Base-by-base conservation (phyloP, 2,113 vertebrate species). In the Rhinolophus ferrumequinum region DNA sequence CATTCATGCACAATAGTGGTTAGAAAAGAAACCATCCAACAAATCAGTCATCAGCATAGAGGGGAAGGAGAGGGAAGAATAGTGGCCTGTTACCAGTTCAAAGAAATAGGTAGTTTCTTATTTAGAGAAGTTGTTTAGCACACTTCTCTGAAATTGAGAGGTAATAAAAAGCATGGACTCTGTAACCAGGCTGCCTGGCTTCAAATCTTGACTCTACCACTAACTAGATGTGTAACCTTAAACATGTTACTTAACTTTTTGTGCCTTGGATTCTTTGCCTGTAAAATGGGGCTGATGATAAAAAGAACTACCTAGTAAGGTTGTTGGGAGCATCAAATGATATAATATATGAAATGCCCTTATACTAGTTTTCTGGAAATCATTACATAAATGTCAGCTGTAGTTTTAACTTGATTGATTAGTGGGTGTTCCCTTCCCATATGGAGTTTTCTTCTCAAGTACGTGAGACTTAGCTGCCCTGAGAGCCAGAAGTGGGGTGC, bases 381-480 rank as follows among this genome's bases (percentile, higher is more conserved):
- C 41, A 15, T 81, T 72, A 44, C 75, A 75, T 52, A 83, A 10
- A 75, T 62, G 47, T 94, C 92, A 91, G 60, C 89, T 93, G 5
- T 81, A 54, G 82, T 91, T 96, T 97, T 91, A 44, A 79, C 90
- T 92, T 33, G 60, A 82, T 82, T 94, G 85, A 50, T 81, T 35
- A 70, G 62, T 91, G 52, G 54, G 69, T 70, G 41, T 66, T 56
- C 18, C 62, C 52, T 94, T 85, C 64, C n/a, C 69, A 16, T 83
- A 38, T 67, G 62, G 73, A 72, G 89, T 88, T 93, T 62, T 80
- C 18, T 81, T 81, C 70, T 89, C 28, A 77, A 72, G 52, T 79
- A 66, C 69, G 30, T 93, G 69, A 91, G 58, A 87, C 86, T 73
- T 56, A 56, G n/a, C 80, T 69, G 9, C 9, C 41, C 26, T 52